Conservation (phyloP, 2,888 invertebrate species). For the Drosophila anomelani region DNA sequence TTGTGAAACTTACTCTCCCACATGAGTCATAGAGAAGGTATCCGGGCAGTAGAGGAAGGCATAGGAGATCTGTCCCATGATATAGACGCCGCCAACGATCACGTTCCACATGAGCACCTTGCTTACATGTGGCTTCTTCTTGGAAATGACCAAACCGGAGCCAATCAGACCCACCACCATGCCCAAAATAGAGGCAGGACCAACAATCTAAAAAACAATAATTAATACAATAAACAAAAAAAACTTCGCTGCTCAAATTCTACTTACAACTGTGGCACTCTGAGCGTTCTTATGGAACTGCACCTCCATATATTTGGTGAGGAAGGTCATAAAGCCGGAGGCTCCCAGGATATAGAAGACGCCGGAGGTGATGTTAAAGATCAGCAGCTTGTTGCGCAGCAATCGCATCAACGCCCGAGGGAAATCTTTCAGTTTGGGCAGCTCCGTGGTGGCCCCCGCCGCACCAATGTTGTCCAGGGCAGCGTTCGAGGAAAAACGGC, state of each 20-base stretch:
- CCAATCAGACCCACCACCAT: slow-evolving; percentile 87
- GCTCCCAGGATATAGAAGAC: slow-evolving; percentile 88
- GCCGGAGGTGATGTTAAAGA: slow-evolving; percentile 88
- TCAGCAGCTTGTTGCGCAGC: slow-evolving; percentile 88
- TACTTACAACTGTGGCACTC: slow-evolving; percentile 86
- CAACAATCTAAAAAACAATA: slow-evolving; percentile 85
- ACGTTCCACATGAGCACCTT: slow-evolving; percentile 88
- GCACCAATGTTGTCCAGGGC: slow-evolving; percentile 72
- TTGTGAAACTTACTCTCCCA: slow-evolving; percentile 52
- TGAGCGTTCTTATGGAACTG: slow-evolving; percentile 89
- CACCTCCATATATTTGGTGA: slow-evolving; percentile 91
- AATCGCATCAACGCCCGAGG: slow-evolving; percentile 87
- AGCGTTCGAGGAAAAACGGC: slow-evolving; percentile 76
- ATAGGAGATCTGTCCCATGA: slow-evolving; percentile 86
- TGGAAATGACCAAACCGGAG: slow-evolving; percentile 87
- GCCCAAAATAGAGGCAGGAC: slow-evolving; percentile 86
- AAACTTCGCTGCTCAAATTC: neutral
- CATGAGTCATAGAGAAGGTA: slow-evolving; percentile 69
- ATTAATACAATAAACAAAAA: too few species aligned
- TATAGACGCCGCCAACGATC: slow-evolving; percentile 86
- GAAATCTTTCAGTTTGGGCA: slow-evolving; percentile 86
- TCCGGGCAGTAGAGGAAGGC: slow-evolving; percentile 86
- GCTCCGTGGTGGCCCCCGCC: slow-evolving; percentile 68
- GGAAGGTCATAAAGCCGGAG: slow-evolving; percentile 89
- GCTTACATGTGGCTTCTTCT: slow-evolving; percentile 86